Evolutionary conservation across 2,113 vertebrate species (phyloP), one percentile per base, ranked within the genome.

Genomic region (Cyprinodon brontotheroides): DNA sequence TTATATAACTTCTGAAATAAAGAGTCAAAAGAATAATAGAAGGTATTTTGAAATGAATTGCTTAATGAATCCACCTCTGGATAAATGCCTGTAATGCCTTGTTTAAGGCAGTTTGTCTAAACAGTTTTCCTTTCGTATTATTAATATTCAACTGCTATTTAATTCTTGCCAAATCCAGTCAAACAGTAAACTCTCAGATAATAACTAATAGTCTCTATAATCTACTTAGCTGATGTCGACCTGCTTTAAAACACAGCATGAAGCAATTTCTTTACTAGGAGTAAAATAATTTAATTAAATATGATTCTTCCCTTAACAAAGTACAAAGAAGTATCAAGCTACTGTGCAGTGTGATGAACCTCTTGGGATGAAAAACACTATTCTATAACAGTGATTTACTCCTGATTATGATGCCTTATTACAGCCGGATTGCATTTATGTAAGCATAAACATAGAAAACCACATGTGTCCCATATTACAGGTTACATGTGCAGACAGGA

Each of bases 401-500:
- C 12, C 75, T 77, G n/a, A 57, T 62, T 78, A 14, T 39, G 73
- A 61, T 68, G 61, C 12, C 77, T 83, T 41, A 69, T 10, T 70
- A 72, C 61, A 75, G 65, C 69, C 71, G 76, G 39, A 82, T 86
- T 82, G 73, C 22, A 65, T 82, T 67, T 72, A 79, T 72, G 67
- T 70, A 79, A 74, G 77, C 70, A 74, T 61, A 74, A 78, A 77
- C 39, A 75, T 70, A 82, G 53, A 84, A 70, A 77, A 75, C 79
- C 76, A 81, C 88, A 80, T 79, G 84, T 83, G 77, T 78, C 61
- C 61, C 50, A 41, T 61, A 89, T 80, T 87, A 72, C 53, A 61
- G 79, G 77, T 65, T 74, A 63, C 70, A 70, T 82, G 74, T 81
- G 83, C 61, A 75, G 78, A 84, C 70, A 71, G 70, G 48, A 68